Conservation (phyloP, 2,888 invertebrate species). For the Habroteleia sp. region DNA sequence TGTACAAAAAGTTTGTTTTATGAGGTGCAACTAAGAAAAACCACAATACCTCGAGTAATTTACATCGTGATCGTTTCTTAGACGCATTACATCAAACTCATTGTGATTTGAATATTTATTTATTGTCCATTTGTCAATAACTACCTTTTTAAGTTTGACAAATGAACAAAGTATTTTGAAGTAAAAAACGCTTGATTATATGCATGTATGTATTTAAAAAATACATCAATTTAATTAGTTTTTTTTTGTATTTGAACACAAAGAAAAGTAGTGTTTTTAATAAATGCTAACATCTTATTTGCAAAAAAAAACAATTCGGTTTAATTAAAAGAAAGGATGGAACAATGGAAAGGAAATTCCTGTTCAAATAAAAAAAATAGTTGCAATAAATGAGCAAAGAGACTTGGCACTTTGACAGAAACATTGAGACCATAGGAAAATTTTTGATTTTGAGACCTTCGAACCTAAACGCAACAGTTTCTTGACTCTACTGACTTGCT, state of each 20-base stretch:
- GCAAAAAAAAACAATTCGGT: no score
- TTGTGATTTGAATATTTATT: slow-evolving; percentile 46
- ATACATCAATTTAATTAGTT: no score
- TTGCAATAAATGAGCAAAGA: slow-evolving; percentile 3
- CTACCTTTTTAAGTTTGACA: no score
- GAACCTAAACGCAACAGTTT: slow-evolving; percentile 68
- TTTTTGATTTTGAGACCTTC: slow-evolving; percentile 65
- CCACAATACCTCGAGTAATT: slow-evolving; percentile 71
- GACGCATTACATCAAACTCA: slow-evolving; percentile 50
- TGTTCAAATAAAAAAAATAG: slow-evolving; percentile 2
- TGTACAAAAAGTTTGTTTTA: slow-evolving; percentile 63
- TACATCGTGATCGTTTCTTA: slow-evolving; percentile 70
- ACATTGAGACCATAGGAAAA: slow-evolving; percentile 64
- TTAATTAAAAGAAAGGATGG: slow-evolving; percentile 42
- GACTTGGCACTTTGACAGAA: slow-evolving; percentile 54
- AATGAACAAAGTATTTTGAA: background rate
- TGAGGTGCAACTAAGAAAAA: slow-evolving; percentile 66
- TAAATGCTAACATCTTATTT: no score
- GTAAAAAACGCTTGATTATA: no score
- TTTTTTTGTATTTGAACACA: no score
- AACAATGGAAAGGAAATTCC: slow-evolving; percentile 37
- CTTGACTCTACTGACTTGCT: slow-evolving; percentile 64
- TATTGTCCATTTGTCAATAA: slow-evolving; percentile 20
- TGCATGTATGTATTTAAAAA: no score
- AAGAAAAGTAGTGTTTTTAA: no score